Evolutionary conservation across 2,888 invertebrate genomes (phyloP), one percentile per base, ranked within the genome.

Genomic region (Drosophila testacea): DNA sequence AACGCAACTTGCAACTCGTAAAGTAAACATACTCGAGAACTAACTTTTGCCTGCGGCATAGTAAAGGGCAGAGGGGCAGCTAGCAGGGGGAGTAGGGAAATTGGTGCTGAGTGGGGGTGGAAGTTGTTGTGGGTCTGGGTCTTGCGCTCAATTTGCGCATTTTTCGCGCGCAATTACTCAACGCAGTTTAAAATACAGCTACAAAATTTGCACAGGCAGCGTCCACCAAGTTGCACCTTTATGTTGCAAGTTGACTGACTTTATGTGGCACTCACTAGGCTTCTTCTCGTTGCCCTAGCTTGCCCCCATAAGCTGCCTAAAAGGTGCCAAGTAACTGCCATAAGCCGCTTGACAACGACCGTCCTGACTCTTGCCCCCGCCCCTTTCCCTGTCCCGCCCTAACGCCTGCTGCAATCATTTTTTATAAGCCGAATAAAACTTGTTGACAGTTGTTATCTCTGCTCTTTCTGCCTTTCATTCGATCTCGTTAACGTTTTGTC

Each of bases 121-220:
- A 5, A 30, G 38, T 27, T 28, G 27, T 61, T 66, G 73, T 78
- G 57, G 44, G 55, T 69, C 73, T 73, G 82, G 72, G 34, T 81
- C 85, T 79, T 88, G 85, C 90, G 90, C 90, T 90, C 90, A 90
- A 90, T 90, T 90, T 90, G 90, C 85, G 90, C 88, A 87, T 87
- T 90, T 84, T 90, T 90, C 84, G 80, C 89, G 89, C 85, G 77
- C 90, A 90, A 90, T 90, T 90, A 90, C 90, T 90, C 90, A 90
- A 87, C 76, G 71, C 76, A 76, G 89, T 87, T 90, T 90, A 81
- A 89, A 85, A 78, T 81, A 80, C 77, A 51, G 78, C 70, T 32
- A 75, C 77, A 77, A 46, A 60, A 46, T 67, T 52, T 27, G 42
- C 68, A 13, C 36, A 52, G 47, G 36, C 63, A 51, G 36, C 55